Percentiles rank a stretch among this genome's conserved stretches.
These are phyloP conservation scores for Mamestra configurata DNA, from an alignment of 1,140 invertebrate genomes.

Conservation along the genomic window DNA sequence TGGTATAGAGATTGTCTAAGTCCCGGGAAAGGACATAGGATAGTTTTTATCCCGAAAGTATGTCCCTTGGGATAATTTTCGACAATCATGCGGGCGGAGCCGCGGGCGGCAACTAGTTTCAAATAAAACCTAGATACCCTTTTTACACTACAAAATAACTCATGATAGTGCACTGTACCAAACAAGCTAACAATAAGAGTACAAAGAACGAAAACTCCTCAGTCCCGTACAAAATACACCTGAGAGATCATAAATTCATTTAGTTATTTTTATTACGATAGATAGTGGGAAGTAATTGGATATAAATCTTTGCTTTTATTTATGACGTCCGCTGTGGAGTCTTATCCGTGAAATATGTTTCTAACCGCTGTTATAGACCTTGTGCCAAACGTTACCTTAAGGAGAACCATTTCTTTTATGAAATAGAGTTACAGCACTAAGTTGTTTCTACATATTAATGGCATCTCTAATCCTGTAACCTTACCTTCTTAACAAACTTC, in stretches of 20 bases:
- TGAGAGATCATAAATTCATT: slow-evolving; percentile 43
- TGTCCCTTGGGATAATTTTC: no score
- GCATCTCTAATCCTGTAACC: not conserved
- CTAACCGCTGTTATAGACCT: slow-evolving; percentile 21
- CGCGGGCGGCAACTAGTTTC: no score
- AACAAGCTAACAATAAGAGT: not conserved
- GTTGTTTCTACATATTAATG: not conserved
- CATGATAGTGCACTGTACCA: not conserved
- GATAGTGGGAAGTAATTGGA: slow-evolving; percentile 59
- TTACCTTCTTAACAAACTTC: no score
- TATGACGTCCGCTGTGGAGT: slow-evolving; percentile 47
- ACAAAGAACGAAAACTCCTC: not conserved
- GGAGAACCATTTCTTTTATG: not conserved
- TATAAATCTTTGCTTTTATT: slow-evolving; percentile 60
- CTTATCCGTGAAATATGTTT: slow-evolving; percentile 52
- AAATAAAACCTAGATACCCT: not conserved
- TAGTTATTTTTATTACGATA: slow-evolving; percentile 58
- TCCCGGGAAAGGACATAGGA: no score
- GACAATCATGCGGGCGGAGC: no score
- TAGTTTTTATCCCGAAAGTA: no score
- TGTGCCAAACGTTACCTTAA: not conserved
- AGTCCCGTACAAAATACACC: not conserved
- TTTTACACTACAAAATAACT: not conserved
- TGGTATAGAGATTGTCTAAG: no score
- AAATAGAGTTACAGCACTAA: not conserved